phyloP scores from a whole-genome alignment of 1,140 invertebrate species.

The Nixonia krombeini region DNA sequence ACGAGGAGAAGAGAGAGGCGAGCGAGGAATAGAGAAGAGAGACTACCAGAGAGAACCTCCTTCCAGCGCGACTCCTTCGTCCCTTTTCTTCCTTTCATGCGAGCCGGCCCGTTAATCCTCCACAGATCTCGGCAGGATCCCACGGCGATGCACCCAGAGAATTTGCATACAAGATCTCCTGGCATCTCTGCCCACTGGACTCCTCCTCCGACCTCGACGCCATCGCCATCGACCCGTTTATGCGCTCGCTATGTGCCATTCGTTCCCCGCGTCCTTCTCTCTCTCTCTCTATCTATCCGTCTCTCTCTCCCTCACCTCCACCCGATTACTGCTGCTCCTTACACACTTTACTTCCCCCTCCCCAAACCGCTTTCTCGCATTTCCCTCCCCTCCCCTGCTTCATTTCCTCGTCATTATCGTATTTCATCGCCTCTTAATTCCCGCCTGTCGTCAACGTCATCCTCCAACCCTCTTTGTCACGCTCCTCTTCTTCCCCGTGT shows the following conservation, averaged over 20 bases:
- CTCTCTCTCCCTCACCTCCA: background rate
- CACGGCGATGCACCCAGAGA: slow-evolving; percentile 71
- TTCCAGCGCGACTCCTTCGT: slow-evolving; percentile 40
- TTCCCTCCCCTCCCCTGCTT: too few relatives aligned
- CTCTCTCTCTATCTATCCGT: slow-evolving; percentile 7
- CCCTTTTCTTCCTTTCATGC: slow-evolving; percentile 63
- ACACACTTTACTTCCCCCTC: too few relatives aligned
- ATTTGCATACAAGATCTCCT: slow-evolving; percentile 73
- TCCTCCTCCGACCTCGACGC: slow-evolving; percentile 50
- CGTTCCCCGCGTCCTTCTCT: slow-evolving; percentile 16
- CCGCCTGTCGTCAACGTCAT: too few relatives aligned
- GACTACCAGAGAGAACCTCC: slow-evolving; percentile 34
- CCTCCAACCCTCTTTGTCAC: too few relatives aligned
- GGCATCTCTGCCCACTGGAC: slow-evolving; percentile 56
- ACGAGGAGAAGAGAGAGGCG: slow-evolving; percentile 23
- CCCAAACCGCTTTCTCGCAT: background rate
- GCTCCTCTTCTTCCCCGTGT: too few relatives aligned
- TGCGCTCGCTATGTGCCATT: slow-evolving; percentile 53
- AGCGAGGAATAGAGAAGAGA: slow-evolving; percentile 45
- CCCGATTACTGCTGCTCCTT: background rate
- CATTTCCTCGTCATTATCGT: too few relatives aligned
- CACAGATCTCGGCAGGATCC: slow-evolving; percentile 69
- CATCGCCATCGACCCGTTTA: slow-evolving; percentile 57
- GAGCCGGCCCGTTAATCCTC: slow-evolving; percentile 72
- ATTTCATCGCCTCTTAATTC: too few relatives aligned